Evolutionary conservation across 2,888 invertebrate species (phyloP), one percentile per base, ranked within the genome.

Genomic region (Herminia tarsipennalis): DNA sequence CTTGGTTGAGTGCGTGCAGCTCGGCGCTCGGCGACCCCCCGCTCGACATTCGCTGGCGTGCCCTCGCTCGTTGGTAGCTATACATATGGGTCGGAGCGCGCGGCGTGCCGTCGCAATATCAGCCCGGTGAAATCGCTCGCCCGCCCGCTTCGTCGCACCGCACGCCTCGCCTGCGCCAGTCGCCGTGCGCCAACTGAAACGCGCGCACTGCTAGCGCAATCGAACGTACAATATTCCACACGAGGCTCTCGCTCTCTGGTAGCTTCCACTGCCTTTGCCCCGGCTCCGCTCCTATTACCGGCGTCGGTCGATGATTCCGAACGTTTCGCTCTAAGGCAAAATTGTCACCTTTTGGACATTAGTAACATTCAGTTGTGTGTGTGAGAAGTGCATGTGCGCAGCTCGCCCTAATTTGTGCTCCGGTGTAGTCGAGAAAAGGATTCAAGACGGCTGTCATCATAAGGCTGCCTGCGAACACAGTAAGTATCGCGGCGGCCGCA

Each of bases 131-230:
- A 89, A 91, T 89, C 90, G 88, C 87, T 85, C 86, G 86, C 86
- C 87, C 88, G 87, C 88, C 88, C 88, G 87, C 87, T 76, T 78
- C 86, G 82, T 73, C 87, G 80, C 87, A 81, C 86, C 87, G 81
- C 88, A 78, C 83, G 85, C 88, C 89, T 86, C 76, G 88, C 86
- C 88, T 87, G 90, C 88, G 88, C 91, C 88, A 89, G 89, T 90
- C 89, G 88, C 86, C 83, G 86, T 89, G 89, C 90, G 89, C 89
- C 89, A 88, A 89, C 90, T 86, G 91, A 87, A 90, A 88, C 89
- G 91, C 88, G 88, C 90, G 89, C 91, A 89, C 90, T 81, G 85
- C 82, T 87, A 84, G 83, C 83, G 85, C 88, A 83, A 86, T 86
- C 88, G 86, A 86, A 84, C 83, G 81, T 82, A 81, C 76, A 76